Evolutionary conservation across 2,113 vertebrate species (phyloP).

Genomic region (Rhynchomys soricoides): DNA sequence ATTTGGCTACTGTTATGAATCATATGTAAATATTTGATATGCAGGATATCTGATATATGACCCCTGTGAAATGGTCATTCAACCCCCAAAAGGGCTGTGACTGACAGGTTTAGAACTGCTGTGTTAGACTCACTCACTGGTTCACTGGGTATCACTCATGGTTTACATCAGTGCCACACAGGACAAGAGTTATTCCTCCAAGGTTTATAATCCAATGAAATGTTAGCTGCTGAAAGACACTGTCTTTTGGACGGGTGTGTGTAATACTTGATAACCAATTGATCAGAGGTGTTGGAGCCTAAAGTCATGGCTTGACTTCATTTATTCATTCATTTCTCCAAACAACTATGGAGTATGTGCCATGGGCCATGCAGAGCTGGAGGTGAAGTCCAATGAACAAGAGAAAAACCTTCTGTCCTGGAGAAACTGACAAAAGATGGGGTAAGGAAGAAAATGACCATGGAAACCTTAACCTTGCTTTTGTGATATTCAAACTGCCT

Average conservation of each 20-base stretch:
- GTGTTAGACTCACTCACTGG: too few relatives aligned
- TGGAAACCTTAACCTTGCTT: neutral
- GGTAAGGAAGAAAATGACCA: neutral
- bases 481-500: neutral
- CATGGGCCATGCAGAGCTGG: neutral
- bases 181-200: neutral
- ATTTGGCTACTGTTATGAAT: neutral
- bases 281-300: neutral
- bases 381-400: neutral
- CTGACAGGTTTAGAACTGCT: neutral
- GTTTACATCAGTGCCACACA: neutral
- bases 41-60: neutral
- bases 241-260: neutral
- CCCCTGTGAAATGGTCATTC: neutral
- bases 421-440: neutral
- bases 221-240: neutral
- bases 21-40: neutral
- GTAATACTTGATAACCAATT: neutral
- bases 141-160: neutral
- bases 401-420: neutral
- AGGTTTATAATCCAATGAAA: neutral
- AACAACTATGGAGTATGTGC: neutral
- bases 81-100: neutral
- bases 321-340: neutral
- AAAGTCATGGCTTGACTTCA: neutral